Evolutionary conservation across 2,888 invertebrate species (phyloP).

Genomic region (Cistogaster globosa): DNA sequence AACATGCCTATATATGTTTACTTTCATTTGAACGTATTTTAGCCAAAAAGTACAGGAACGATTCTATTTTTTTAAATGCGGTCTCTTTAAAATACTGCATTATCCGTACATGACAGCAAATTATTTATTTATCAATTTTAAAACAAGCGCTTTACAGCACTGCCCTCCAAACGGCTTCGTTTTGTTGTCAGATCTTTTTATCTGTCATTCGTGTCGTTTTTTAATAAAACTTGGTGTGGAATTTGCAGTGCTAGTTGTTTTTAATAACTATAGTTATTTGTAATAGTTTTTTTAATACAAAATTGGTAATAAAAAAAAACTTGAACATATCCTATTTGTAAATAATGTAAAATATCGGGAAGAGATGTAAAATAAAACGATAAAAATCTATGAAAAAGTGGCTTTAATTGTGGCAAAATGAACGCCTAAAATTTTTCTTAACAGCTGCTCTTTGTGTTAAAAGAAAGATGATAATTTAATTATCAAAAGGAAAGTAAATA

Average conservation of each 20-base stretch:
- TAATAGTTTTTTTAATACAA: conserved; percentile 26
- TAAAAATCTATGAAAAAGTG: neutral
- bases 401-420: neutral
- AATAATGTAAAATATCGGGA: conserved; percentile 7
- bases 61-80: too few species aligned
- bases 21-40: too few species aligned
- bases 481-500: conserved; percentile 3
- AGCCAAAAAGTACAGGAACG: too few species aligned
- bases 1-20: too few species aligned
- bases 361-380: neutral
- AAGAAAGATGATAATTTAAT: conserved; percentile 23
- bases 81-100: too few species aligned
- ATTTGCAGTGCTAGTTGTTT: conserved; percentile 33
- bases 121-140: too few species aligned
- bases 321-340: neutral
- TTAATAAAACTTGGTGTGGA: neutral
- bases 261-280: conserved; percentile 32
- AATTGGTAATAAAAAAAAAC: conserved; percentile 9
- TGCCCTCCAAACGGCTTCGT: conserved; percentile 31
- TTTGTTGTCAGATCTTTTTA: conserved; percentile 41
- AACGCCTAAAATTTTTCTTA: conserved; percentile 27
- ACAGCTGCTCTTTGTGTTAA: conserved; percentile 60
- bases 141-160: conserved; percentile 29
- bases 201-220: conserved; percentile 55
- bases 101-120: too few species aligned